A percentile compares a stretch with the other conserved stretches of the same genome.
phyloP scores from a whole-genome alignment of 2,113 vertebrate genomes.

The Scomber colias region DNA sequence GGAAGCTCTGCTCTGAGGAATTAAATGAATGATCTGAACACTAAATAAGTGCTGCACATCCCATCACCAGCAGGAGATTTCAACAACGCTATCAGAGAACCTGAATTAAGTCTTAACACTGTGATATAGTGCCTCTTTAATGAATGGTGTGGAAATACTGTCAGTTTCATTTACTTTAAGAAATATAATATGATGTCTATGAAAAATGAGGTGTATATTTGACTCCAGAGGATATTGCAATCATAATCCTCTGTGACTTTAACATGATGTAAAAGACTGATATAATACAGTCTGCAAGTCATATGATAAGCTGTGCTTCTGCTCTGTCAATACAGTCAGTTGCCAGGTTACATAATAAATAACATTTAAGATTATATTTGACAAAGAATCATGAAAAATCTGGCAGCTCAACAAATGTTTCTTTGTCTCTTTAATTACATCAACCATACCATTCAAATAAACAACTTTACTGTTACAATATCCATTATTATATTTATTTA shows the following conservation, averaged over 20 bases:
- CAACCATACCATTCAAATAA: background rate
- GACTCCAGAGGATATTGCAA: background rate
- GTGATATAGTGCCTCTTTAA: too few species aligned
- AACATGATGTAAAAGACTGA: background rate
- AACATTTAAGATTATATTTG: background rate
- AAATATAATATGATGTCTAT: background rate
- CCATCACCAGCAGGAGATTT: background rate
- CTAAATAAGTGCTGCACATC: too few species aligned
- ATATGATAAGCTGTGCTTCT: background rate
- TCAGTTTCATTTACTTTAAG: background rate
- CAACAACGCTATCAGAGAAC: background rate
- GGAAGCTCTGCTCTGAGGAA: too few species aligned
- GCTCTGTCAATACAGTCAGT: background rate
- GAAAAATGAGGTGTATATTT: slow-evolving; percentile 2
- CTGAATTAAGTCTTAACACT: background rate
- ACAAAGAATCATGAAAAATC: background rate
- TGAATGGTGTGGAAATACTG: background rate
- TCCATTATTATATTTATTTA: background rate
- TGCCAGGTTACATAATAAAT: background rate
- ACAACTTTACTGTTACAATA: background rate
- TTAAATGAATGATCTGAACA: background rate
- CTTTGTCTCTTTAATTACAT: background rate
- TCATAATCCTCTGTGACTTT: background rate
- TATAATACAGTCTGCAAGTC: background rate
- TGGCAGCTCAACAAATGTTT: background rate